Conservation (phyloP, 2,113 vertebrate species). For the Pseudopodoces humilis region DNA sequence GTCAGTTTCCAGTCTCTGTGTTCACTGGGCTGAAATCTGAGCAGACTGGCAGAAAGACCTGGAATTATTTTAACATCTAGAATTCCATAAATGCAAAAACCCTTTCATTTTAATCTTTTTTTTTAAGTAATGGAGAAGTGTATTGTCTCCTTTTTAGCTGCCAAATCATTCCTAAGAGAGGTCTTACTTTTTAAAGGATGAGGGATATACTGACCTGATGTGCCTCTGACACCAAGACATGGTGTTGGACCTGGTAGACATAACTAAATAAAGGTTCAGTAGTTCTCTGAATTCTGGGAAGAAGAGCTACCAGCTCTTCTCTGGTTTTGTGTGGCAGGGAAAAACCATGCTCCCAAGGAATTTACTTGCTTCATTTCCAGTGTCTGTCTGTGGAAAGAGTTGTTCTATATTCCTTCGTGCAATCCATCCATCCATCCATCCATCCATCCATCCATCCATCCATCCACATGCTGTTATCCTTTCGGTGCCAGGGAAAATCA, state of each 20-base stretch:
- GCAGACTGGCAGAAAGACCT: neutral
- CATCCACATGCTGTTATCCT: neutral
- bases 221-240: neutral
- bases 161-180: neutral
- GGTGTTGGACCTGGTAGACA: neutral
- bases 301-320: neutral
- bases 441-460: neutral
- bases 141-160: neutral
- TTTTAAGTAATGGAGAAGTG: neutral
- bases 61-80: neutral
- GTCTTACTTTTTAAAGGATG: neutral
- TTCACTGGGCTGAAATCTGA: neutral
- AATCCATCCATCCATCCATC: neutral
- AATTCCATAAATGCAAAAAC: neutral
- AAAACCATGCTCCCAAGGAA: neutral
- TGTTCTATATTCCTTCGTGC: neutral
- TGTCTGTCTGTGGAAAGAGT: neutral
- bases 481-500: neutral
- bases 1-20: neutral
- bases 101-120: neutral
- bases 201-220: neutral
- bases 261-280: neutral
- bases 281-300: neutral
- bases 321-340: neutral
- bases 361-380: neutral